Evolutionary conservation across 2,113 vertebrate species (phyloP).

Genomic region (Nansenia antarctica): DNA sequence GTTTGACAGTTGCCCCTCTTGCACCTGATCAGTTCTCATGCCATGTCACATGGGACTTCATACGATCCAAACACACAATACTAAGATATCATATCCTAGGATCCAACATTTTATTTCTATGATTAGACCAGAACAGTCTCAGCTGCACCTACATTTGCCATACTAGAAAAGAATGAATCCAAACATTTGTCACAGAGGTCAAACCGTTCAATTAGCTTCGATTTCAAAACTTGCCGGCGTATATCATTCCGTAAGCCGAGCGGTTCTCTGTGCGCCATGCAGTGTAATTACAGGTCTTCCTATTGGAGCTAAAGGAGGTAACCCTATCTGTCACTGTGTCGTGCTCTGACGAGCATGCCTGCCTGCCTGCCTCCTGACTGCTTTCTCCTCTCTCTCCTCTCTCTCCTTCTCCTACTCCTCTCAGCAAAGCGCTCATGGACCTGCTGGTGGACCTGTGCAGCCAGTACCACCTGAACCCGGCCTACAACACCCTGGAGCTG

Average conservation of each 20-base stretch:
- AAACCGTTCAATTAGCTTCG: constrained; percentile 10
- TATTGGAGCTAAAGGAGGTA: constrained; percentile 44
- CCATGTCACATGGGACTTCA: neutral
- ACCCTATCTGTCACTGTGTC: constrained; percentile 35
- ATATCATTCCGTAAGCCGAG: constrained; percentile 30
- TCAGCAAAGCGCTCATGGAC: constrained; percentile 96
- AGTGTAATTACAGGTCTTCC: constrained; percentile 44
- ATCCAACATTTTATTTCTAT: neutral
- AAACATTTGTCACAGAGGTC: neutral
- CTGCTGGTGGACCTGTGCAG: constrained; percentile 92
- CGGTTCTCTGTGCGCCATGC: neutral
- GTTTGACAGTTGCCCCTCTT: neutral
- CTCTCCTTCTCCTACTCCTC: constrained; percentile 37
- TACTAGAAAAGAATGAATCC: too few species aligned
- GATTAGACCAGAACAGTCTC: neutral
- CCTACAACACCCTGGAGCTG: constrained; percentile 87
- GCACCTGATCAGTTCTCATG: neutral
- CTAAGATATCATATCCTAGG: neutral
- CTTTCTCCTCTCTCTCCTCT: constrained; percentile 13
- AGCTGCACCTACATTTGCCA: neutral
- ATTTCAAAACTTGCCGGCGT: constrained; percentile 21
- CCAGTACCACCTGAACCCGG: constrained; percentile 88
- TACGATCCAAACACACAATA: neutral
- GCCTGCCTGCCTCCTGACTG: neutral
- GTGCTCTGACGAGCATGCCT: neutral